A percentile compares a stretch with the other conserved stretches of the same genome.
Conservation (phyloP, 2,797 vertebrate genomes). For the Scleropages formosus region DNA sequence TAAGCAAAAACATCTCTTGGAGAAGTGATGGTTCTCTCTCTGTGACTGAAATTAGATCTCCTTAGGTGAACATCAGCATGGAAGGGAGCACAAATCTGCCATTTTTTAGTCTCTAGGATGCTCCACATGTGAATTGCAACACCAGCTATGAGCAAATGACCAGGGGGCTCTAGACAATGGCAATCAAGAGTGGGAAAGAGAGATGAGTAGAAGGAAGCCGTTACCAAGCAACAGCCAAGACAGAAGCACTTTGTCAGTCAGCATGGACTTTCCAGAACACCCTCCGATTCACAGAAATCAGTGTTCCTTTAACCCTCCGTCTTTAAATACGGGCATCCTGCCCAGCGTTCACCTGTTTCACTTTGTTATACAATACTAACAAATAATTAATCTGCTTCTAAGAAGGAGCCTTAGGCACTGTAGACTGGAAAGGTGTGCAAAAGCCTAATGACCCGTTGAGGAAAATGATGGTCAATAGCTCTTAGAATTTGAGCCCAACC, state of each 20-base stretch:
- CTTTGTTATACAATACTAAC: constrained; percentile 21
- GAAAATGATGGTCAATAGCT: constrained; percentile 19
- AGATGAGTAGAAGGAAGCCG: neutral
- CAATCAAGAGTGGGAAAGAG: neutral
- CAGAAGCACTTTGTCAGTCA: neutral
- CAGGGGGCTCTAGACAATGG: no score
- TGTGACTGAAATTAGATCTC: no score
- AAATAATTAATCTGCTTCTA: constrained; percentile 29
- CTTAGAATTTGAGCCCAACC: neutral
- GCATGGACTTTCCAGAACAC: neutral
- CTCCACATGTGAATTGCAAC: no score
- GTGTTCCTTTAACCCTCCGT: neutral
- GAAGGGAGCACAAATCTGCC: no score
- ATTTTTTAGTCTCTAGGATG: no score
- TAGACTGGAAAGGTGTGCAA: neutral
- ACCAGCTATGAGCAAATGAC: no score
- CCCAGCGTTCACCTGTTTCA: neutral
- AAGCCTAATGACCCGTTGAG: constrained; percentile 23
- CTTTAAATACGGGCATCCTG: neutral
- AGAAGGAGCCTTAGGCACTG: constrained; percentile 16
- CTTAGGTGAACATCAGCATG: no score
- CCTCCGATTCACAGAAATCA: neutral
- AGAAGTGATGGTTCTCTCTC: no score
- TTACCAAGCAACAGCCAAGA: neutral
- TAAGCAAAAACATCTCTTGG: no score